A percentile compares a stretch with the other conserved stretches of the same genome.
These are phyloP conservation scores for Brachypterus glaber DNA, from an alignment of 2,888 invertebrate species.

Conservation along the genomic window DNA sequence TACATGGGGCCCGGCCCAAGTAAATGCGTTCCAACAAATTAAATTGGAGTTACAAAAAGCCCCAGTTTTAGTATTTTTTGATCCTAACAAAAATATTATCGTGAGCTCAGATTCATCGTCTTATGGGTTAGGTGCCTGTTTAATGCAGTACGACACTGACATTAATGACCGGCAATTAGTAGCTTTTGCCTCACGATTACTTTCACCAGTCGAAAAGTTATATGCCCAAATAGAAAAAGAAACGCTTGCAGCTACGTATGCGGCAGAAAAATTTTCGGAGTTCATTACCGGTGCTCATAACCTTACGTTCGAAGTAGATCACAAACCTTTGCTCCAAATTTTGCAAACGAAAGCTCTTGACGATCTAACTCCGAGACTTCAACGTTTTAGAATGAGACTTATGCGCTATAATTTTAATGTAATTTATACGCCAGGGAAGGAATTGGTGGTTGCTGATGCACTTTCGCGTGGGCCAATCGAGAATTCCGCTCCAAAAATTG, in stretches of 20 bases:
- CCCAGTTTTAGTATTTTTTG: constrained; percentile 6
- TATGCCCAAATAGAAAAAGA: constrained; percentile 11
- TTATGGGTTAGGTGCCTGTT: constrained; percentile 11
- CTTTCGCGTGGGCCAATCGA: not conserved
- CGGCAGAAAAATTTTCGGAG: constrained; percentile 8
- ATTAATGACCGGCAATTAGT: constrained; percentile 9
- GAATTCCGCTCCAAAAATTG: constrained; percentile 3
- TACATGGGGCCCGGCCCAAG: constrained; percentile 10
- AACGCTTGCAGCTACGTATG: constrained; percentile 10
- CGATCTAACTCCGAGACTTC: constrained; percentile 10
- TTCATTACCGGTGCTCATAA: constrained; percentile 11
- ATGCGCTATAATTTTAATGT: constrained; percentile 4
- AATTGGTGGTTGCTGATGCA: constrained; percentile 9
- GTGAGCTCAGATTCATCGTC: too few species aligned
- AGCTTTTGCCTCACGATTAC: constrained; percentile 10
- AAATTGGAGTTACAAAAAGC: constrained; percentile 8
- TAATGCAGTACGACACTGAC: constrained; percentile 4
- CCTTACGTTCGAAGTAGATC: constrained; percentile 12
- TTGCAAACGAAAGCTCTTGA: constrained; percentile 12
- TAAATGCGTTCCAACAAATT: constrained; percentile 7
- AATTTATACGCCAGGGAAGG: constrained; percentile 6
- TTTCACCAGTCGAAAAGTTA: too few species aligned
- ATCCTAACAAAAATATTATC: constrained; percentile 5
- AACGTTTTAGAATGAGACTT: constrained; percentile 10
- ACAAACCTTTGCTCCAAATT: constrained; percentile 12